Evolutionary conservation across 2,888 invertebrate species (phyloP), one percentile per base, ranked within the genome.

Genomic region (Aricia artaxerxes): DNA sequence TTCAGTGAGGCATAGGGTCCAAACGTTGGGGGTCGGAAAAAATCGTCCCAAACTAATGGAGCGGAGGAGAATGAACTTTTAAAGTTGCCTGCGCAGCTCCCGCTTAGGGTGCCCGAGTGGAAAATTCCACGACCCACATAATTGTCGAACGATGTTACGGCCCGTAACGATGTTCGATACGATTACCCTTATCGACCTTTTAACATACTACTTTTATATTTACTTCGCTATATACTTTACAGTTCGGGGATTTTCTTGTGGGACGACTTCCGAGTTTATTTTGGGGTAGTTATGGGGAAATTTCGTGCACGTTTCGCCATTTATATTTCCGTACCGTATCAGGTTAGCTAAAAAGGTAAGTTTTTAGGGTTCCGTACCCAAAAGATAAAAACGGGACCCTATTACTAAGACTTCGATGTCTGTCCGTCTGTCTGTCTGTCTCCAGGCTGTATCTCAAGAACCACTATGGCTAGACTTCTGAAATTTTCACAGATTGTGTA

Each of bases 21-120:
- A 85, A 80, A 86, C 89, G 86, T 86, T 87, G 84, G 86, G 86
- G 88, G 88, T 86, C 86, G 84, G 88, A 88, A 89, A 89, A 91
- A 91, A 89, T 87, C 86, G 80, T 85, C 87, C 88, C 86, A 82
- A 89, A 88, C 91, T 92, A 93, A 93, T 93, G 92, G 92, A 90
- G 86, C 90, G 89, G 83, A 85, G 85, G 85, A 86, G 87, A 87
- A 88, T 89, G 89, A 90, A 92, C 91, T 91, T 91, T 88, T 86
- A 87, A 91, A 92, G 87, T 83, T 82, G 80, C 80, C 81, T 76
- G 80, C 79, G 81, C 77, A 79, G 81, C 81, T 79, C 80, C 82
- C 80, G 80, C 64, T 80, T 79, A 77, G 81, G 69, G 79, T 79
- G 53, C 77, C 81, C 78, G 81, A 77, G 79, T 79, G 81, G 80